A percentile compares a stretch with the other conserved stretches of the same genome.
phyloP scores from a whole-genome alignment of 2,113 vertebrate genomes.

The Capreolus pygargus region DNA sequence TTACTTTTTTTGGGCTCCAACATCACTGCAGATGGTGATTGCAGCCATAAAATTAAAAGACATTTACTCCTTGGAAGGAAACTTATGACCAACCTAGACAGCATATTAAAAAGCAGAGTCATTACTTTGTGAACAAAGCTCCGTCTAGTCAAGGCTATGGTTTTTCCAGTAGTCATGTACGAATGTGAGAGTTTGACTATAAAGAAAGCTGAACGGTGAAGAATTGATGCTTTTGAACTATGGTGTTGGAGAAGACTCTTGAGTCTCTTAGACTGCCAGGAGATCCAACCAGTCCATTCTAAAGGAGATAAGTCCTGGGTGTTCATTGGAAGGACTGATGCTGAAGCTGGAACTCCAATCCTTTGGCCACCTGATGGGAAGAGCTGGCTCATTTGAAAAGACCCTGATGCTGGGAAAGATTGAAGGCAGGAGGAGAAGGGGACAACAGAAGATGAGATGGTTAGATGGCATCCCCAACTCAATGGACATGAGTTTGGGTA shows the following conservation, averaged over 20 bases:
- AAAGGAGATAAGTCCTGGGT: background rate
- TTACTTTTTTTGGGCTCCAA: too few species aligned
- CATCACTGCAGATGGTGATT: background rate
- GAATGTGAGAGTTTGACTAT: background rate
- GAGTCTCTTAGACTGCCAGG: background rate
- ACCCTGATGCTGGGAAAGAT: background rate
- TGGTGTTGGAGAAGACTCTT: background rate
- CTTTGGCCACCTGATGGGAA: background rate
- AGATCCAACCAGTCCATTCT: background rate
- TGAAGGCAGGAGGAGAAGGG: background rate
- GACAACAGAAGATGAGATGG: background rate
- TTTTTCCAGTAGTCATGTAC: background rate
- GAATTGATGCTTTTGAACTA: background rate
- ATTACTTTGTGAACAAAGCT: background rate
- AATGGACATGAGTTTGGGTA: background rate
- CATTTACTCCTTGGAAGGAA: accelerated
- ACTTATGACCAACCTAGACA: background rate
- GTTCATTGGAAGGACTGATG: background rate
- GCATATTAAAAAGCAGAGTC: background rate
- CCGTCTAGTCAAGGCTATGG: accelerated
- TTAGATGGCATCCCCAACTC: background rate
- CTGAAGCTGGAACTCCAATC: background rate
- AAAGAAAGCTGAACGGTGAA: background rate
- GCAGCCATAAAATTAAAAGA: background rate
- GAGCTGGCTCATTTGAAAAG: background rate